Conservation (phyloP, 2,888 invertebrate species). For the Brachylomia viminalis region DNA sequence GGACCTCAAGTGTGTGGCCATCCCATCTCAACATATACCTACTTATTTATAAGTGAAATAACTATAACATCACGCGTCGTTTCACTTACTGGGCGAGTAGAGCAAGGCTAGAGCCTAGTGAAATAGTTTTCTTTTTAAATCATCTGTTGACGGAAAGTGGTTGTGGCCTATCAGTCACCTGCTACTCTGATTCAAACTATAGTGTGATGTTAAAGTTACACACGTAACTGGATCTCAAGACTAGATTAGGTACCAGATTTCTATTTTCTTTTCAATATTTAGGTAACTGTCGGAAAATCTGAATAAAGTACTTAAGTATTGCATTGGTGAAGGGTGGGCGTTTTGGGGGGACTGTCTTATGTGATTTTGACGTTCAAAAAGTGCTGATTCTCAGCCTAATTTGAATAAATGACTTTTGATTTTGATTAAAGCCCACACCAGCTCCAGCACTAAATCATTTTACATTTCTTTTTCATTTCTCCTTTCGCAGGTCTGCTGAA, state of each 20-base stretch:
- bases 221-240: neutral
- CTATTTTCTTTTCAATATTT: neutral
- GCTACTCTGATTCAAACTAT: neutral
- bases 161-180: neutral
- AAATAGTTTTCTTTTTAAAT: conserved; percentile 25
- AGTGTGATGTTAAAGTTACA: neutral
- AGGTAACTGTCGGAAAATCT: neutral
- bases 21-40: conserved; percentile 33
- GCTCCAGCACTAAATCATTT: neutral
- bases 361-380: no score
- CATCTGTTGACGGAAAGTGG: neutral
- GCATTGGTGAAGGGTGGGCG: no score
- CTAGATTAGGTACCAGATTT: conserved; percentile 4
- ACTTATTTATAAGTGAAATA: conserved; percentile 34
- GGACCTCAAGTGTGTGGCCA: conserved; percentile 50
- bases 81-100: conserved; percentile 11
- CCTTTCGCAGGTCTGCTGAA: neutral
- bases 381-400: no score
- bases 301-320: neutral
- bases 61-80: conserved; percentile 24
- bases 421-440: no score
- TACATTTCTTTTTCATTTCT: neutral
- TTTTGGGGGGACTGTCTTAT: no score
- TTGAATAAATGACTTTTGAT: no score
- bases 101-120: conserved; percentile 10